Base-by-base conservation (phyloP, 2,888 invertebrate genomes). In the Lepas anatifera region DNA sequence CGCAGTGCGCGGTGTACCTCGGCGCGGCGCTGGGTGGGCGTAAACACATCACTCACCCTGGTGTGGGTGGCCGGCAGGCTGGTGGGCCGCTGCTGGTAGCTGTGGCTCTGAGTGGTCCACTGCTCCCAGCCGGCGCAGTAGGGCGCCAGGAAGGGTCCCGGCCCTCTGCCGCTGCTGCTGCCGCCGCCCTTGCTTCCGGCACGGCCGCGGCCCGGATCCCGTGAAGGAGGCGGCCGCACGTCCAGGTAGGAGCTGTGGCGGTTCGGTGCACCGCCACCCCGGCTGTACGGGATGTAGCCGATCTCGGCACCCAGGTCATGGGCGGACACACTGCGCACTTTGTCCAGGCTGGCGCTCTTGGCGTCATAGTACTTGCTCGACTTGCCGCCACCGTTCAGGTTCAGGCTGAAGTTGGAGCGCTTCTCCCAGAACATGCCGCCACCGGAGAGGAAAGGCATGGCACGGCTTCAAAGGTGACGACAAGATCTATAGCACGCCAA, bases 321-420 rank as follows among this genome's bases (percentile, higher is more conserved):
- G 6, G 63, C 37, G 22, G 63, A 63, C 63, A 37, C 63, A 22
- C 63, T 63, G 63, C 63, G 63, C 63, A 37, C 63, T n/a, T 63
- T 63, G 63, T 63, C 63, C 63, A 63, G 63, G 11, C 63, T 63
- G 63, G 63, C 63, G 63, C 35, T 63, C 63, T 63, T 63, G 22
- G 37, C 32, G 4, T 63, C 50, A 27, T 50, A 50, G 27, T 50
- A 50, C 50, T 50, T 50, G 50, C 50, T 50, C 50, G 50, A 50
- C 50, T 50, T 50, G 50, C 50, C 50, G 50, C 27, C 27, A 29
- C 50, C 50, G 27, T 50, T 50, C 13, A 50, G 27, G 13, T 50
- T 50, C 13, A 50, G 50, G 50, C 50, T 50, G 50, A 50, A 50
- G 50, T 50, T 50, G 50, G 50, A 50, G 50, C 50, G 50, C 29